Percentiles rank a stretch among this genome's conserved stretches.
These are phyloP conservation scores for Heliothis peltigera DNA, from an alignment of 2,888 invertebrate species.

Conservation along the genomic window DNA sequence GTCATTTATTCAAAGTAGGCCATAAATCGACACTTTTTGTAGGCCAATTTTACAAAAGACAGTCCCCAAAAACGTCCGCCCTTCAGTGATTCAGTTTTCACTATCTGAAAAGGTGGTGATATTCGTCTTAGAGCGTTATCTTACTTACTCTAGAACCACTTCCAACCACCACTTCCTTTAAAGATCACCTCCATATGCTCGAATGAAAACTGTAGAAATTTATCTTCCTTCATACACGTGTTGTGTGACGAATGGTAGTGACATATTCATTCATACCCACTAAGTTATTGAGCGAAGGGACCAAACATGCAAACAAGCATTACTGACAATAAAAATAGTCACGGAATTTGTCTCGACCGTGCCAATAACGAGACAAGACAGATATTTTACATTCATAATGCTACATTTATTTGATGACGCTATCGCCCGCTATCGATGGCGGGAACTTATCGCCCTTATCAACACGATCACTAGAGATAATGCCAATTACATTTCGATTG, in stretches of 20 bases:
- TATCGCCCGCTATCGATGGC: constrained; percentile 27
- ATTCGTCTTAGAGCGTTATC: no score
- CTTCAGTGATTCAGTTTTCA: no score
- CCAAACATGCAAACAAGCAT: not conserved
- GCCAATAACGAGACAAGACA: constrained; percentile 18
- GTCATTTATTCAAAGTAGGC: no score
- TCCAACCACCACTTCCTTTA: no score
- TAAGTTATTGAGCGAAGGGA: not conserved
- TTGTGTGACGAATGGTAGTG: not conserved
- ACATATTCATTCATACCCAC: not conserved
- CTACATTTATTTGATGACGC: constrained; percentile 18
- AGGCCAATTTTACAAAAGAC: no score
- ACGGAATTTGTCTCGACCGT: not conserved
- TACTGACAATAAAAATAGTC: no score
- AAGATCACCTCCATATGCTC: no score
- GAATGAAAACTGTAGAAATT: no score
- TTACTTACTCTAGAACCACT: no score
- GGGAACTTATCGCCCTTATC: constrained; percentile 35
- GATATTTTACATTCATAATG: constrained; percentile 1
- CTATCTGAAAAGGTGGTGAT: no score
- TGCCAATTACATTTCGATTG: constrained; percentile 44
- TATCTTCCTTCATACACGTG: not conserved
- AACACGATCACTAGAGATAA: constrained; percentile 36
- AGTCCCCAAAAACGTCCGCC: no score
- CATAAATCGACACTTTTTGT: no score